Evolutionary conservation across 2,113 vertebrate genomes (phyloP), one percentile per base, ranked within the genome.

Genomic region (Ammodytes marinus): DNA sequence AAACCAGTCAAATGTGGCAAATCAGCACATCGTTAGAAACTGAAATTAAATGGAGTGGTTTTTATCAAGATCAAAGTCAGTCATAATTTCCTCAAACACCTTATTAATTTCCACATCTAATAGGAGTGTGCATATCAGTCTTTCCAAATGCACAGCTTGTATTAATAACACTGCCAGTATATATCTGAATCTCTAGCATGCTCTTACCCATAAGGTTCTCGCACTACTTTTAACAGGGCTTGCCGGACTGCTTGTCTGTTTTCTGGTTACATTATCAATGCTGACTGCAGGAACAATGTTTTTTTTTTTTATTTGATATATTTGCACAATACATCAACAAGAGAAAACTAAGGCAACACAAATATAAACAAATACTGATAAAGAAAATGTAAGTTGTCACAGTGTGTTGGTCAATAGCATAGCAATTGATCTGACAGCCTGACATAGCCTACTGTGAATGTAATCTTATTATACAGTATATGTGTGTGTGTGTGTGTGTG

Each of bases 1-100:
- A 75, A 89, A 89, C 57, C 75, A 86, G 77, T 83, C 75, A 70
- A 74, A 86, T 78, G 79, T 83, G 70, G 77, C 75, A 87, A 88
- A 90, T 83, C 55, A 60, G 46, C 54, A 50, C 65, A 45, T 85
- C n/a, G 46, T 86, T 83, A 81, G 63, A 87, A 72, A 11, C 64
- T 55, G 2, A 57, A 77, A 79, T 82, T 84, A 86, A 82, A 87
- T 87, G n/a, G 57, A 49, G 35, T 45, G 39, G 49, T 45, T 70
- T 73, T 75, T 72, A 89, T 90, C 83, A 75, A 91, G 86, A 76
- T 88, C 54, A 35, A 76, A 76, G 80, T 85, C 72, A 77, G 39
- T 80, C 83, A 84, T 83, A 80, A 75, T 87, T 87, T 86, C 78
- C 74, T 86, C 52, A 69, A 69, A 77, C 46, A 55, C 19, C 45